Conservation (phyloP, 2,888 invertebrate species). For the Cheilosia grossa region DNA sequence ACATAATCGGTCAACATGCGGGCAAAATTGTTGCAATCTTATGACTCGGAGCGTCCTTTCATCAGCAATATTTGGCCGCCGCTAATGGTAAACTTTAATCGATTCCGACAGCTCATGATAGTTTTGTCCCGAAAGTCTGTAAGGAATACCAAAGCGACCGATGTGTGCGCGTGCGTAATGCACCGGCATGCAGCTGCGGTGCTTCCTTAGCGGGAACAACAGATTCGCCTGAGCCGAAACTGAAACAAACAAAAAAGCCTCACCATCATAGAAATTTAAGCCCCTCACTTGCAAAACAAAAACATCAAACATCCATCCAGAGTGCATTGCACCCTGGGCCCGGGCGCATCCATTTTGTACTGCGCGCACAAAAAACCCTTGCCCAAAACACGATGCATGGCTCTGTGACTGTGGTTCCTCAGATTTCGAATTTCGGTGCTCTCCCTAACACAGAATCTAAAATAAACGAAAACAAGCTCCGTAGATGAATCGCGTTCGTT, state of each 20-base stretch:
- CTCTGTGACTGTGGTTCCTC: constrained; percentile 63
- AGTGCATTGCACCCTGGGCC: constrained; percentile 68
- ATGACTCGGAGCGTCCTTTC: constrained; percentile 51
- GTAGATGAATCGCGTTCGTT: constrained; percentile 48
- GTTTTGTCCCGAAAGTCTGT: constrained; percentile 42
- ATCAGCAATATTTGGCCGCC: constrained; percentile 53
- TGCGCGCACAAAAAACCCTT: constrained; percentile 3
- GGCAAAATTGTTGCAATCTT: constrained; percentile 67
- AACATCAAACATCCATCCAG: constrained; percentile 48
- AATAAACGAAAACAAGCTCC: constrained; percentile 51
- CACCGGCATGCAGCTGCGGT: constrained; percentile 64
- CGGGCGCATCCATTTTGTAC: constrained; percentile 60
- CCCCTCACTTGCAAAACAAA: constrained; percentile 34
- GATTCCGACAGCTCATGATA: constrained; percentile 72
- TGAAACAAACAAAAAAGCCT: constrained; percentile 31
- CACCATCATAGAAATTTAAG: constrained; percentile 71
- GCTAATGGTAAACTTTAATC: constrained; percentile 59
- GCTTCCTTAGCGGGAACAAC: not conserved
- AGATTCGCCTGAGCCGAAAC: constrained; percentile 1
- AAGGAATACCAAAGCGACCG: constrained; percentile 19
- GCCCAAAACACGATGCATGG: constrained; percentile 46
- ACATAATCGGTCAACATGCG: constrained; percentile 67
- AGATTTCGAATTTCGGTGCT: constrained; percentile 50
- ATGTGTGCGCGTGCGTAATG: constrained; percentile 71
- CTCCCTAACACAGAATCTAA: constrained; percentile 60